Percentiles rank a stretch among this genome's conserved stretches.
Evolutionary conservation across 2,113 vertebrate genomes (phyloP).

Genomic region (Elephantulus edwardii): DNA sequence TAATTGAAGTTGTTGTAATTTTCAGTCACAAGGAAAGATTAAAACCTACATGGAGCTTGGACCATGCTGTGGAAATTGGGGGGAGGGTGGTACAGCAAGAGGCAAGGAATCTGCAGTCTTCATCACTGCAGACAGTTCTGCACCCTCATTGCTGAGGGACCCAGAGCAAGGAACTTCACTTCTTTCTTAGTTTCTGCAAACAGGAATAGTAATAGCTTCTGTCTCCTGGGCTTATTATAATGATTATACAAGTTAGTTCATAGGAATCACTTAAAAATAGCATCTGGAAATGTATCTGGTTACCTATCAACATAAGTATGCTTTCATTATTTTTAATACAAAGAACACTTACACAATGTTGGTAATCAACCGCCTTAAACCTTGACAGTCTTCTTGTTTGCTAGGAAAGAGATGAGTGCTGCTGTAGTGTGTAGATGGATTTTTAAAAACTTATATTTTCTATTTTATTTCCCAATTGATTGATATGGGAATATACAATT

Average conservation of each 20-base stretch:
- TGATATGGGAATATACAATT: slow-evolving; percentile 6
- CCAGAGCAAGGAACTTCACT: neutral
- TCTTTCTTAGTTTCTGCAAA: neutral
- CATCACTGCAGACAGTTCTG: too few species aligned
- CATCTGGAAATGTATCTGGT: neutral
- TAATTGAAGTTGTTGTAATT: neutral
- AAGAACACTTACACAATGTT: neutral
- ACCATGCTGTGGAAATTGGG: neutral
- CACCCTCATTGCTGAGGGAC: neutral
- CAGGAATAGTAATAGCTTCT: neutral
- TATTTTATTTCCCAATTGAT: neutral
- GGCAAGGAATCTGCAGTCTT: accelerated
- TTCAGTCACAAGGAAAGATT: neutral
- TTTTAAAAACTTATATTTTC: neutral
- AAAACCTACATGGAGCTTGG: accelerated
- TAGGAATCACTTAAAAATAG: neutral
- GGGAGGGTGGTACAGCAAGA: too few species aligned
- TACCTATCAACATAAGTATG: neutral
- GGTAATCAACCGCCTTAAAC: neutral
- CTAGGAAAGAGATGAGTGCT: neutral
- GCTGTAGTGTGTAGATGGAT: neutral
- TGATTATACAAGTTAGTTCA: neutral
- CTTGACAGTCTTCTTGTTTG: neutral
- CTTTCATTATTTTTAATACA: neutral
- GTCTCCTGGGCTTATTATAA: neutral